Evolutionary conservation across 2,113 vertebrate species (phyloP).

Genomic region (Protobothrops flavoviridis): DNA sequence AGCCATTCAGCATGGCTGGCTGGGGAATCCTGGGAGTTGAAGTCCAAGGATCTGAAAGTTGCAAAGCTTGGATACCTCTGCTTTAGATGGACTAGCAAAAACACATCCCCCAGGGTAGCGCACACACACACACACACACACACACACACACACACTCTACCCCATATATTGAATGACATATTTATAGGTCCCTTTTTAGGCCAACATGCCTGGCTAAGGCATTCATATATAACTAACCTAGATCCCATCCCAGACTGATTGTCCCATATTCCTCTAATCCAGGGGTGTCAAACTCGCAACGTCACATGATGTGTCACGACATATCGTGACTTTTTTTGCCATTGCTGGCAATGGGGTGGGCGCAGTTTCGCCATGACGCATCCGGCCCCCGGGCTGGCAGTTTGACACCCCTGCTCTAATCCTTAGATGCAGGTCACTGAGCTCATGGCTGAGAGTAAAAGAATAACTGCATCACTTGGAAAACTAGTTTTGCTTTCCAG

Average conservation of each 20-base stretch:
- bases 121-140: background rate
- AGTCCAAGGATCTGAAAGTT: background rate
- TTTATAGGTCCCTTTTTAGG: constrained; percentile 10
- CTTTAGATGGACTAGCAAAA: background rate
- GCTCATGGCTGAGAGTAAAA: constrained; percentile 5
- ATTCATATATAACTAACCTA: background rate
- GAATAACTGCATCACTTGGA: background rate
- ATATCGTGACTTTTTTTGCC: too few species aligned
- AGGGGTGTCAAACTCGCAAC: too few species aligned
- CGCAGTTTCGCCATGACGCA: too few species aligned
- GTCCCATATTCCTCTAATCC: background rate
- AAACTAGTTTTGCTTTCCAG: background rate
- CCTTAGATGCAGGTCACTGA: background rate
- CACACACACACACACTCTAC: too few species aligned
- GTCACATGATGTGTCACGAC: too few species aligned
- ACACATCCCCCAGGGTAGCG: background rate
- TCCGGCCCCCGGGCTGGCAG: too few species aligned
- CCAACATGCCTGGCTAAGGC: background rate
- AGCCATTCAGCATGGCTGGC: background rate
- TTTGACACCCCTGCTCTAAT: background rate
- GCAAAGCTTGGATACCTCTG: background rate
- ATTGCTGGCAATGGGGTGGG: too few species aligned
- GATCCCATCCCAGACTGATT: constrained; percentile 14
- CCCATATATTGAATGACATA: background rate
- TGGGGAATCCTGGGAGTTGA: background rate